Conservation (phyloP, 2,113 vertebrate genomes). For the Corythaeola cristata region DNA sequence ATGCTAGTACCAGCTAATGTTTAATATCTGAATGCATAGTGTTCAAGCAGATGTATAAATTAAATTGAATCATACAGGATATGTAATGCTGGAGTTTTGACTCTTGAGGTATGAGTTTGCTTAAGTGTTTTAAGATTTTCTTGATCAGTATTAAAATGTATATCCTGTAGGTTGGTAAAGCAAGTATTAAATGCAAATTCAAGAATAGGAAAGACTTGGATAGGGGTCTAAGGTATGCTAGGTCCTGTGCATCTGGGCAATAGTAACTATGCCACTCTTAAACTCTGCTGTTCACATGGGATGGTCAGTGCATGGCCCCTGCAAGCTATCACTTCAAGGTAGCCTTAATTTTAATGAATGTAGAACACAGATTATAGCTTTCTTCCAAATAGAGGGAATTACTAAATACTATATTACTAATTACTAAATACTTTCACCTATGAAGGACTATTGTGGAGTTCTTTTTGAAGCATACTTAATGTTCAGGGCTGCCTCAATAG, state of each 20-base stretch:
- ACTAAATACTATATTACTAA: background rate
- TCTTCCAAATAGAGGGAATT: background rate
- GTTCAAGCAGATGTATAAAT: background rate
- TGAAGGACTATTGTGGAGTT: background rate
- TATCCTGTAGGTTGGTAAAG: background rate
- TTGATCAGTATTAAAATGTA: background rate
- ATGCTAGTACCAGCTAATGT: slow-evolving; percentile 43
- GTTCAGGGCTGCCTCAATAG: background rate
- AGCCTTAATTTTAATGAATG: background rate
- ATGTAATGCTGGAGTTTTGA: background rate
- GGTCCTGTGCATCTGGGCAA: background rate
- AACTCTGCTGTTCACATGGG: background rate
- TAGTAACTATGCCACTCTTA: background rate
- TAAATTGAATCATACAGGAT: background rate
- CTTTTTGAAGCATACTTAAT: background rate
- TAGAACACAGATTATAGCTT: background rate
- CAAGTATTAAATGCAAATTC: background rate
- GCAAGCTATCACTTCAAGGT: background rate
- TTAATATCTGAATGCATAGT: background rate
- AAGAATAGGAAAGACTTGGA: background rate
- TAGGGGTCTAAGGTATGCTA: background rate
- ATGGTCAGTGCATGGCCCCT: background rate
- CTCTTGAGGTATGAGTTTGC: background rate
- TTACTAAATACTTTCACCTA: background rate
- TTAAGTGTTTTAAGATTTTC: background rate